A percentile compares a stretch with the other conserved stretches of the same genome.
Conservation (phyloP, 2,888 invertebrate genomes). For the Eulithis prunata region DNA sequence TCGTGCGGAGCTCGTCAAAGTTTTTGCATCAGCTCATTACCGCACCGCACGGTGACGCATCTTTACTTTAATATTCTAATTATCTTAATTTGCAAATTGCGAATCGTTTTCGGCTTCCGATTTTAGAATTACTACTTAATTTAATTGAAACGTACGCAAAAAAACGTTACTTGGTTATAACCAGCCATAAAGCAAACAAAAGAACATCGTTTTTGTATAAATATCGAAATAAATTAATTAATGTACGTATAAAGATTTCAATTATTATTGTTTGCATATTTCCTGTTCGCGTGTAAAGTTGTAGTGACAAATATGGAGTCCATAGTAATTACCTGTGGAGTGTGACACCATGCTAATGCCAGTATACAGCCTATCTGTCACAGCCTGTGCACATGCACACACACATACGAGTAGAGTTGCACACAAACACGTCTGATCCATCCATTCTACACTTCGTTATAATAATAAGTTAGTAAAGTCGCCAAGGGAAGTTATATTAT, state of each 20-base stretch:
- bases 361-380: conserved; percentile 8
- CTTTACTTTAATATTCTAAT: conserved; percentile 28
- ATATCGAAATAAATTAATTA: neutral
- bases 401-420: neutral
- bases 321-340: conserved; percentile 7
- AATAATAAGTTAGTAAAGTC: too few species aligned
- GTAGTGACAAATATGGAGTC: conserved; percentile 7
- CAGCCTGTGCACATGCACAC: conserved; percentile 12
- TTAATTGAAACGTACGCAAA: neutral
- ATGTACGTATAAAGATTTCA: conserved; percentile 1
- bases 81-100: conserved; percentile 27
- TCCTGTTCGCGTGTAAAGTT: conserved; percentile 4
- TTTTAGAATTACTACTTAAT: neutral
- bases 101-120: conserved; percentile 1
- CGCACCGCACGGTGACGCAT: conserved; percentile 12
- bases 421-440: neutral
- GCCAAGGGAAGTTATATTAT: too few species aligned
- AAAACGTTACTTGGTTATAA: too few species aligned
- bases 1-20: neutral
- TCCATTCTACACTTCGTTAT: neutral
- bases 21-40: conserved; percentile 7
- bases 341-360: conserved; percentile 2
- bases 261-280: conserved; percentile 1
- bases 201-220: neutral
- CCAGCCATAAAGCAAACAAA: neutral